Conservation (phyloP, 1,140 invertebrate species). For the Mizuhopecten yessoensis region DNA sequence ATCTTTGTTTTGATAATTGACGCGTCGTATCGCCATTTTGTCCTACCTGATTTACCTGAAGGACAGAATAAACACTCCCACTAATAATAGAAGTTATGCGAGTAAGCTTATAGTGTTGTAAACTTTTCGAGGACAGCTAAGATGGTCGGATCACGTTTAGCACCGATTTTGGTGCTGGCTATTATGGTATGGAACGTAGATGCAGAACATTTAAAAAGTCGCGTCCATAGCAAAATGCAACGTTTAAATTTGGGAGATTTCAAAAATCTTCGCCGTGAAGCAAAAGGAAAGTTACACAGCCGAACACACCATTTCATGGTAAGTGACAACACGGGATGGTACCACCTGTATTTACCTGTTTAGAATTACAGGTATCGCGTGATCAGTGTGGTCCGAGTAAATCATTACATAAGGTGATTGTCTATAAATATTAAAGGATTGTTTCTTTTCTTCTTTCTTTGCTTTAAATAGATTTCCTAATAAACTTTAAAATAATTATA, state of each 20-base stretch:
- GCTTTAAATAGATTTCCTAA: no score
- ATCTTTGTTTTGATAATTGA: no score
- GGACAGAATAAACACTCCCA: not conserved
- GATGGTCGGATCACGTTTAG: not conserved
- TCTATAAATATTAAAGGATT: no score
- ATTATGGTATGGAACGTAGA: not conserved
- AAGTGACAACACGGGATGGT: not conserved
- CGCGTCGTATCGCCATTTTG: not conserved
- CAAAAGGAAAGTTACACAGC: not conserved
- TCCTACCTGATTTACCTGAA: not conserved
- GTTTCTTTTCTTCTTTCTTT: no score
- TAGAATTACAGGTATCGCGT: not conserved
- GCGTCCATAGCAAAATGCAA: not conserved
- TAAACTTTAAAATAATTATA: no score
- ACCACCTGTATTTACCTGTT: not conserved
- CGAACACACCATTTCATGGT: not conserved
- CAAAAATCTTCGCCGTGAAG: not conserved
- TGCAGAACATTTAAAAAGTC: not conserved
- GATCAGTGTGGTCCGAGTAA: not conserved
- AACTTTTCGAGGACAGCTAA: not conserved
- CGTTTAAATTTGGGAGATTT: not conserved
- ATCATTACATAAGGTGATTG: no score
- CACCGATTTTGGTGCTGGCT: not conserved
- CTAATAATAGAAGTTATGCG: constrained; percentile 5
- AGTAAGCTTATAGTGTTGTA: not conserved